Evolutionary conservation across 2,797 vertebrate genomes (phyloP), one percentile per base, ranked within the genome.

Genomic region (Onychomys leucogaster): DNA sequence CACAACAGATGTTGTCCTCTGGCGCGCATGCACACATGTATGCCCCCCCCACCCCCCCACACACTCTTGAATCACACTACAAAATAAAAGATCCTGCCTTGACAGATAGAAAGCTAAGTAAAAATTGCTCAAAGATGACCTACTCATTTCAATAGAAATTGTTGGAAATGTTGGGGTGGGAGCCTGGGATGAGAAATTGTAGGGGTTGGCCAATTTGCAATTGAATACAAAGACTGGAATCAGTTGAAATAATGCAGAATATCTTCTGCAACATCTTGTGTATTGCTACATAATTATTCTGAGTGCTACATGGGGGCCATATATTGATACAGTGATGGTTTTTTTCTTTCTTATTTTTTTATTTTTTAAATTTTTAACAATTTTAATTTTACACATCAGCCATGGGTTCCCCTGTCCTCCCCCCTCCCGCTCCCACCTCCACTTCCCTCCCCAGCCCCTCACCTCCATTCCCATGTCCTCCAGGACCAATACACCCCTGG

Each of bases 201-300:
- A 27, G 75, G 91, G 21, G 46, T 71, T 46, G 1, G 49, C 46
- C 92, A 52, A 71, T 84, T 94, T 90, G 46, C 17, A 55, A 21
- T 91, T 91, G 61, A 96, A 61, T 83, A 43, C 75, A 94, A n/a
- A 77, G 75, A 84, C 23, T 88, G n/a, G n/a, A 84, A 80, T 88
- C 46, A 41, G 2, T n/a, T 41, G n/a, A 49, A 12, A 76, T 59
- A 85, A 65, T 82, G 2, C 41, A 37, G 49, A 87, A 2, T 6
- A 83, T 87, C 32, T 76, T 69, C 46, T 84, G 34, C 61, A 90
- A 57, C 14, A 32, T 32, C 10, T 21, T 49, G 6, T 59, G 80
- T n/a, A 34, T 84, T 52, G 13, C 32, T 85, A 80, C 4, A 67
- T 11, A 76, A 88, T 92, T 25, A 14, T 81, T 94, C 81, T 65